Conservation (phyloP, 2,797 vertebrate genomes). For the Oreochromis mossambicus region DNA sequence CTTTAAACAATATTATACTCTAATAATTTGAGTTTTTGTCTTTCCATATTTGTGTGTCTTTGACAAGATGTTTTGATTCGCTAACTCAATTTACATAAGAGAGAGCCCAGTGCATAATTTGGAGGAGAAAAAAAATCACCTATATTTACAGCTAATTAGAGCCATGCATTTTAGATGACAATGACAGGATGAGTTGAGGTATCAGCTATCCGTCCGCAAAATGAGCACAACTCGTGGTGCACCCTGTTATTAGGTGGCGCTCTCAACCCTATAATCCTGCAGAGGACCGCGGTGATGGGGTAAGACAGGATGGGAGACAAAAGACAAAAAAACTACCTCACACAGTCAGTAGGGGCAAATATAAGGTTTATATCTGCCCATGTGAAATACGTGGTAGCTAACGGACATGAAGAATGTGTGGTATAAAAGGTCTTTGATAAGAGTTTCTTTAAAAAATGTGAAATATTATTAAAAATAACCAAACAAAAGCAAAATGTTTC, state of each 20-base stretch:
- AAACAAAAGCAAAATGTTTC: not conserved
- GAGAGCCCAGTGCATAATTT: conserved; percentile 66
- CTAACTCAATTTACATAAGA: conserved; percentile 67
- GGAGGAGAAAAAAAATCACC: conserved; percentile 61
- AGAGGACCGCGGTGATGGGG: conserved; percentile 13
- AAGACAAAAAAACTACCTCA: conserved; percentile 31
- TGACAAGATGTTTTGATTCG: conserved; percentile 65
- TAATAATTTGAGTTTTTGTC: conserved; percentile 50
- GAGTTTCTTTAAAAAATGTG: not conserved
- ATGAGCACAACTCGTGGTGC: conserved; percentile 23
- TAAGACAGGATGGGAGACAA: conserved; percentile 34
- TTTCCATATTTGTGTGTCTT: conserved; percentile 33
- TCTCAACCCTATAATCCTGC: conserved; percentile 55
- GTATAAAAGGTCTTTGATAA: not conserved
- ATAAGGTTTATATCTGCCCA: not conserved
- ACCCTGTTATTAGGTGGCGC: conserved; percentile 66
- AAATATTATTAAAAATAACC: not conserved
- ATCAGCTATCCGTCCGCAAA: conserved; percentile 68
- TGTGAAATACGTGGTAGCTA: not conserved
- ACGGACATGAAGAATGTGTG: not conserved
- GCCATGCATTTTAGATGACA: conserved; percentile 69
- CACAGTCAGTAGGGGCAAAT: not conserved
- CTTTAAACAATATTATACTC: conserved; percentile 66
- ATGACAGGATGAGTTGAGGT: conserved; percentile 66
- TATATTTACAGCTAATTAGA: conserved; percentile 76